A percentile compares a stretch with the other conserved stretches of the same genome.
phyloP scores from a whole-genome alignment of 2,797 vertebrate genomes.

The Xerus rutilus region DNA sequence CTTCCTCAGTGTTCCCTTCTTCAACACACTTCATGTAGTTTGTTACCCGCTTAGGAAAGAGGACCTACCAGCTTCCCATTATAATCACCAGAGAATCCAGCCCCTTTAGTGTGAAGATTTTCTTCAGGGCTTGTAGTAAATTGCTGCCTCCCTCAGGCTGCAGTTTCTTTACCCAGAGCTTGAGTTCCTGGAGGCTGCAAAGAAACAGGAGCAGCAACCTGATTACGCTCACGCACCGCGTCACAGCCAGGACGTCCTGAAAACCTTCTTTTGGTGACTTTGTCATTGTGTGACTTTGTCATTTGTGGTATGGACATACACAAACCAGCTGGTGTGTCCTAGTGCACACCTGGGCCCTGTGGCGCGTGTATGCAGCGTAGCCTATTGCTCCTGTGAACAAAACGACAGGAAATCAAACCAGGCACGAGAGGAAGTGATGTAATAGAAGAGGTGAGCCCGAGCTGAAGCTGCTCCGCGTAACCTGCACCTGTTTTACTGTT shows the following conservation, averaged over 20 bases:
- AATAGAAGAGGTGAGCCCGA: neutral
- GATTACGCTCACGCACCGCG: too few relatives aligned
- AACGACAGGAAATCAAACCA: neutral
- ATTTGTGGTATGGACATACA: neutral
- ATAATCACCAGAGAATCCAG: slow-evolving; percentile 89
- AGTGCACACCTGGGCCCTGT: neutral
- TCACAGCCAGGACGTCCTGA: neutral
- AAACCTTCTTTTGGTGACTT: neutral
- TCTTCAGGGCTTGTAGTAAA: slow-evolving; percentile 88
- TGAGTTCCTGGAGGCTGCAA: slow-evolving; percentile 88
- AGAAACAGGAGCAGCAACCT: neutral
- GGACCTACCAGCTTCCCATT: slow-evolving; percentile 88
- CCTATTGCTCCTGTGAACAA: neutral
- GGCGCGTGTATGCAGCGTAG: accelerated
- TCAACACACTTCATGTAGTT: neutral
- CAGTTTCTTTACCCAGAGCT: slow-evolving; percentile 86
- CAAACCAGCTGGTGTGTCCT: neutral
- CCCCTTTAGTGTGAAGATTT: slow-evolving; percentile 76
- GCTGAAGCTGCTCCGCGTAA: neutral
- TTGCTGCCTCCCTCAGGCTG: slow-evolving; percentile 87
- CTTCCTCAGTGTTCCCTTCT: neutral
- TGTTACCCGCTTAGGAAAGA: neutral
- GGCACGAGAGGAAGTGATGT: neutral
- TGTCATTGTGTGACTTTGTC: neutral
- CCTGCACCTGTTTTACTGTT: neutral